Base-by-base conservation (phyloP, 1,140 invertebrate genomes). In the Drosophila malerkotliana region DNA sequence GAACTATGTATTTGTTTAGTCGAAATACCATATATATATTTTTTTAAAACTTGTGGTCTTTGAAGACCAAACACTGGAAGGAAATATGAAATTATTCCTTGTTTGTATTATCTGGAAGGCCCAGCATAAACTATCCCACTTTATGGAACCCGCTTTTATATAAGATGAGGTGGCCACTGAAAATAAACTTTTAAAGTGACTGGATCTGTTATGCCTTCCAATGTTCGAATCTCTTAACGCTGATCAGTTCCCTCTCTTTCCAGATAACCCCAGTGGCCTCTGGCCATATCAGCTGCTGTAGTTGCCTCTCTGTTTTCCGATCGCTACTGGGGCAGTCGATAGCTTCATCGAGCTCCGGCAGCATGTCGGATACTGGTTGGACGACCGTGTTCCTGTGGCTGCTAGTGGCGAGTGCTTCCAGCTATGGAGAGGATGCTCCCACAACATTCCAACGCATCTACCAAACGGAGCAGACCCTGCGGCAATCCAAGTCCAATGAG, bases 401-500 rank as follows among this genome's bases (percentile, higher is more conserved):
- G 1, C 32, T 69, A 4, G 15, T 28, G 7, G 21, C 10, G 10
- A 69, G n/a, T 66, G 24, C 26, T 2, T 28, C 10, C 34, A 34
- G 26, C 53, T 39, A 34, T 59, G 7, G 49, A n/a, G 21, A 10
- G 1, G 26, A 8, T 61, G 12, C 21, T 1, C 14, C 34, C 41
- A 12, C 37, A 7, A 71, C 84, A 37, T 92, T 84, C 39, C 74
- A 76, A 77, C 92, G 53, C 87, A 92, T 53, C 92, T 94, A 71
- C 24, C 84, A 88, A 32, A 79, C 79, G 4, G 76, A 71, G 37
- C 90, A 92, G 71, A 90, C 61, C 8, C 92, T 93, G 21, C 77
- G 84, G 1, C 69, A 52, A 6, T 52, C 14, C 4, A 93, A 93
- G 72, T 92, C 92, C 3, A 93, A 93, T 55, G 93, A 95, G 66